phyloP scores from a whole-genome alignment of 2,113 vertebrate species.

The Plectropomus leopardus region DNA sequence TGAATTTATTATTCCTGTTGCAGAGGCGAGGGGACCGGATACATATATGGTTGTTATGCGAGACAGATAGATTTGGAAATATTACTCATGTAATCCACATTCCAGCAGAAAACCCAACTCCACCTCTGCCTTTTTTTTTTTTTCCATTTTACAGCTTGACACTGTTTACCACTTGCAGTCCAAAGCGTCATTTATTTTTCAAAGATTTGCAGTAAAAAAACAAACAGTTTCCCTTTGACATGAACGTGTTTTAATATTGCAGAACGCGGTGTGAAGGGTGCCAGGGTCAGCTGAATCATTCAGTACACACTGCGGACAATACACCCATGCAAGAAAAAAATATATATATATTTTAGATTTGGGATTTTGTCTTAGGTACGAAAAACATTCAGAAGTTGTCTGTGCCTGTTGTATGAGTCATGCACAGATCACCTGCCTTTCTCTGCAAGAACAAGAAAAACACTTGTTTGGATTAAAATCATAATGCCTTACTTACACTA shows the following conservation, averaged over 20 bases:
- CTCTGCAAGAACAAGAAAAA: too few relatives aligned
- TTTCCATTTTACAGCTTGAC: slow-evolving; percentile 44
- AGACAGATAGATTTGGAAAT: slow-evolving; percentile 71
- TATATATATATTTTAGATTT: not conserved
- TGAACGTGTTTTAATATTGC: slow-evolving; percentile 38
- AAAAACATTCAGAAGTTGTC: not conserved
- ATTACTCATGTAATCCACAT: slow-evolving; percentile 70
- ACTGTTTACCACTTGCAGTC: slow-evolving; percentile 49
- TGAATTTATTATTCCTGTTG: slow-evolving; percentile 68
- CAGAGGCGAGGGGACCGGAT: slow-evolving; percentile 58
- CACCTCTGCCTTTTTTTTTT: slow-evolving; percentile 34
- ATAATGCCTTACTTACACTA: too few relatives aligned
- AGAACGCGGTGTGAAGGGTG: slow-evolving; percentile 10
- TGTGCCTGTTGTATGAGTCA: not conserved
- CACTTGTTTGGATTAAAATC: too few relatives aligned
- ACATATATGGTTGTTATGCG: slow-evolving; percentile 54
- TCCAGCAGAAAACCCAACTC: slow-evolving; percentile 41
- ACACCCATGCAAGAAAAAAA: not conserved
- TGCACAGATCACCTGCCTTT: not conserved
- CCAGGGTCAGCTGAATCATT: slow-evolving; percentile 48
- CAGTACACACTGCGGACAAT: slow-evolving; percentile 1
- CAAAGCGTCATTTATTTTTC: slow-evolving; percentile 12
- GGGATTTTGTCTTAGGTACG: not conserved
- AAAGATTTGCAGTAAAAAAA: slow-evolving; percentile 37
- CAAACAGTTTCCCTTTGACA: slow-evolving; percentile 35